Percentiles rank a stretch among this genome's conserved stretches.
Evolutionary conservation across 2,888 invertebrate species (phyloP).

Genomic region (Callyntrura sp.): DNA sequence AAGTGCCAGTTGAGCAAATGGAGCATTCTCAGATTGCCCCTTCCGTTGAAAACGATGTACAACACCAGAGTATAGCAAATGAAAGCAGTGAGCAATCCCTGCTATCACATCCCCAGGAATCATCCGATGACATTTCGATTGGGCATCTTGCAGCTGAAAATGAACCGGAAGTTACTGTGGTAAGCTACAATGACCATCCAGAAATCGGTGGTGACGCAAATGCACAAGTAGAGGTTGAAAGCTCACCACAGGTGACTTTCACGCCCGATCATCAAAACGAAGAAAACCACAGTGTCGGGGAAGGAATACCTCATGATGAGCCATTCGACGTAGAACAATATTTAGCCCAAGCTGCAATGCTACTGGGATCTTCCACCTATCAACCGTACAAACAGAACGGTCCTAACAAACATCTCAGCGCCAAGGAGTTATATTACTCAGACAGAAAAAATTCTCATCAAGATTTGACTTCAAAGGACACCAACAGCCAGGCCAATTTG

Average conservation of each 20-base stretch:
- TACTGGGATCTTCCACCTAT: constrained; percentile 24
- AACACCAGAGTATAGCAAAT: not conserved
- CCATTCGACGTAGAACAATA: constrained; percentile 67
- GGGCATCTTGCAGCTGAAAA: no score
- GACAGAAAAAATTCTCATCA: not conserved
- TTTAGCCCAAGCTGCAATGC: constrained; percentile 59
- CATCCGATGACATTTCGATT: no score
- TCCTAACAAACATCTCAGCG: not conserved
- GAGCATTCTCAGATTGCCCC: not conserved
- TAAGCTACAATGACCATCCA: no score
- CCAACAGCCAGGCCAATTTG: no score
- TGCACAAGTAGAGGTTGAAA: not conserved
- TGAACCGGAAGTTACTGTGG: no score
- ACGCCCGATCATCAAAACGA: not conserved
- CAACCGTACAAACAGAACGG: not conserved
- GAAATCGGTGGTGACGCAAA: no score
- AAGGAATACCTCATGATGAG: not conserved
- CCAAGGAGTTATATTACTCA: not conserved
- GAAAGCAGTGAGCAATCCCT: no score
- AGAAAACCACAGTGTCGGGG: no score
- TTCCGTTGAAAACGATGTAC: not conserved
- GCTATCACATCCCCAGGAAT: no score
- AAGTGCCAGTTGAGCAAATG: not conserved
- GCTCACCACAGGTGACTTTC: not conserved
- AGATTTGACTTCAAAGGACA: no score